These are phyloP conservation scores for Ryuthela nishihirai DNA, from an alignment of 2,888 invertebrate species.

Conservation along the genomic window DNA sequence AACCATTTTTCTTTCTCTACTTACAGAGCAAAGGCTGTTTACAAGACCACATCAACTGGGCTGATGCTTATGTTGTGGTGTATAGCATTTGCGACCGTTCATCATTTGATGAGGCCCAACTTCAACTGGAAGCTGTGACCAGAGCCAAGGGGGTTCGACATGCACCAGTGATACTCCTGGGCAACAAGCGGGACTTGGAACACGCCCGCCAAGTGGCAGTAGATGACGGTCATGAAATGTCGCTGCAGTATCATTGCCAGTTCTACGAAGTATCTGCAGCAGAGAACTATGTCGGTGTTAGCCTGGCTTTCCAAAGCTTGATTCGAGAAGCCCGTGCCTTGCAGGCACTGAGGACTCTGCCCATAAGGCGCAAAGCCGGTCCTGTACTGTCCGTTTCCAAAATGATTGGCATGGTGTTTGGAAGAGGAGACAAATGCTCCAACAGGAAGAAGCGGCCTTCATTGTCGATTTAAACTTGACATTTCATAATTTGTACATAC, in stretches of 20 bases:
- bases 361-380: conserved; percentile 56
- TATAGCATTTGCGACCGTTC: conserved; percentile 70
- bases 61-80: conserved; percentile 71
- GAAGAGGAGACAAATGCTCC: conserved; percentile 48
- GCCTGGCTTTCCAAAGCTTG: conserved; percentile 67
- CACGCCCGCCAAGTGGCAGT: conserved; percentile 57
- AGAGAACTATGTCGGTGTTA: conserved; percentile 69
- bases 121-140: conserved; percentile 64
- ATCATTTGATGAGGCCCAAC: conserved; percentile 66
- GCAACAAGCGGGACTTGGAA: conserved; percentile 71
- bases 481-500: too few species aligned
- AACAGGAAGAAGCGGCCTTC: conserved; percentile 40
- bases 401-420: conserved; percentile 72
- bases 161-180: conserved; percentile 70
- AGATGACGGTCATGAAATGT: conserved; percentile 73
- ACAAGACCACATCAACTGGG: conserved; percentile 64
- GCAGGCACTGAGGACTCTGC: conserved; percentile 63
- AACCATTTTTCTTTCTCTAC: neutral
- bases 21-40: conserved; percentile 38
- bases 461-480: conserved; percentile 36
- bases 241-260: conserved; percentile 63
- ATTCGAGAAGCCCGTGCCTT: conserved; percentile 58
- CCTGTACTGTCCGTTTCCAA: conserved; percentile 60
- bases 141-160: conserved; percentile 57
- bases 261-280: conserved; percentile 79